Evolutionary conservation across 2,797 vertebrate species (phyloP), one percentile per base, ranked within the genome.

Genomic region (Diplodus puntazzo): DNA sequence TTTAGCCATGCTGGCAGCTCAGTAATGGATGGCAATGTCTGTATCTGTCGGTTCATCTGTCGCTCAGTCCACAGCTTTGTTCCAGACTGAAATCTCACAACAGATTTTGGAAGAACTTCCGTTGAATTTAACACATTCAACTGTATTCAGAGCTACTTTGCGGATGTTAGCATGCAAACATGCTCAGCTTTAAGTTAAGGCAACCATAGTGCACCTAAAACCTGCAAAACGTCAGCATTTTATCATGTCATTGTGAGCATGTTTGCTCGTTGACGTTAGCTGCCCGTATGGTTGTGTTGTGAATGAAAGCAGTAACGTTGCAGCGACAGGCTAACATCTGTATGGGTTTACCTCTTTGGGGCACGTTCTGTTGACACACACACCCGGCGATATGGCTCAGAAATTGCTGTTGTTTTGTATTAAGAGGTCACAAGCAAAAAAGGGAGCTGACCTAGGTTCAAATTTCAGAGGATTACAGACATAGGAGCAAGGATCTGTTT

Each of bases 391-490:
- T 25, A n/a, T 11, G 5, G 4, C 11, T 60, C 20, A 27, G 17
- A 67, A 45, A 21, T 1, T 60, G 23, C 10, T 7, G n/a, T 6
- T 43, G 46, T 34, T 30, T 60, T 67, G 10, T 49, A 57, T 57
- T 13, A 3, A 46, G 27, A 57, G 50, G 42, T 73, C 39, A 46
- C 23, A 20, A 8, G 25, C 4, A 27, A 21, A 72, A 64, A 58
- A n/a, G 39, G 30, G 25, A 34, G 10, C 21, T 16, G 14, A 48
- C 8, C 13, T 49, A 69, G 57, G n/a, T 61, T 69, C 14, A 52
- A 20, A 63, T 61, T 63, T 57, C 21, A 73, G 53, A 71, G 65
- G 73, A 77, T 83, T 79, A 81, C 7, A 67, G 45, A 18, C n/a
- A 17, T 5, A 59, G 42, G 17, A 53, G 25, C 21, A n/a, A 65